Conservation (phyloP, 1,140 invertebrate species). For the Varroa destructor region DNA sequence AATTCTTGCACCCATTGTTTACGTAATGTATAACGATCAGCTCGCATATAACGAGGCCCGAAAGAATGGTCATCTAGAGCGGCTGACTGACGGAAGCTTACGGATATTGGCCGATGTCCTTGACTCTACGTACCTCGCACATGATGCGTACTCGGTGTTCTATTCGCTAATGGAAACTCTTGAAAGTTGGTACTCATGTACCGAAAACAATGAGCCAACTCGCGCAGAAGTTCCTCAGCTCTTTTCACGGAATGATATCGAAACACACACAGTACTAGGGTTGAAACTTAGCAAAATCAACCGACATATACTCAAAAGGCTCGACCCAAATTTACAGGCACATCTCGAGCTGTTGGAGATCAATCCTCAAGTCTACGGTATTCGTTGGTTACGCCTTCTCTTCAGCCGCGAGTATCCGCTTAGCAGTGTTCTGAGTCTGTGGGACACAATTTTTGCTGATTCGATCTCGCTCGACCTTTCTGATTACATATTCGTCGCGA, state of each 20-base stretch:
- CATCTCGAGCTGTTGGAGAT: conserved; percentile 57
- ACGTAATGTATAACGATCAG: conserved; percentile 57
- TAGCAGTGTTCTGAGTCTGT: conserved; percentile 55
- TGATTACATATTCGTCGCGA: conserved; percentile 60
- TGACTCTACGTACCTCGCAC: neutral
- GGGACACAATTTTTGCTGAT: conserved; percentile 66
- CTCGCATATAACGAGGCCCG: conserved; percentile 48
- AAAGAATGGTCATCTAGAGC: conserved; percentile 42
- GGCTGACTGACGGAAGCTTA: conserved; percentile 35
- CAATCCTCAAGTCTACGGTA: conserved; percentile 62
- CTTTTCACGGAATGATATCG: conserved; percentile 32
- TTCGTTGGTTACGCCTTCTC: conserved; percentile 62
- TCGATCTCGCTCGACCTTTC: conserved; percentile 54
- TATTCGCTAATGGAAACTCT: conserved; percentile 56
- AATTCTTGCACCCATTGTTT: conserved; percentile 58
- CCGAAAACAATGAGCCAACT: conserved; percentile 38
- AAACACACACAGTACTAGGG: conserved; percentile 39
- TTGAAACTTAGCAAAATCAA: conserved; percentile 54
- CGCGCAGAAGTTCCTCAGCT: conserved; percentile 1
- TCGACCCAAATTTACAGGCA: conserved; percentile 51
- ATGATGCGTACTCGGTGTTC: conserved; percentile 44
- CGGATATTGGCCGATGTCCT: conserved; percentile 32
- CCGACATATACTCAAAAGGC: conserved; percentile 51
- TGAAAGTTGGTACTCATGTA: conserved; percentile 55
- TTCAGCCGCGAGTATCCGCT: conserved; percentile 66